Base-by-base conservation (phyloP, 1,140 invertebrate genomes). In the Drosophila arawakana region DNA sequence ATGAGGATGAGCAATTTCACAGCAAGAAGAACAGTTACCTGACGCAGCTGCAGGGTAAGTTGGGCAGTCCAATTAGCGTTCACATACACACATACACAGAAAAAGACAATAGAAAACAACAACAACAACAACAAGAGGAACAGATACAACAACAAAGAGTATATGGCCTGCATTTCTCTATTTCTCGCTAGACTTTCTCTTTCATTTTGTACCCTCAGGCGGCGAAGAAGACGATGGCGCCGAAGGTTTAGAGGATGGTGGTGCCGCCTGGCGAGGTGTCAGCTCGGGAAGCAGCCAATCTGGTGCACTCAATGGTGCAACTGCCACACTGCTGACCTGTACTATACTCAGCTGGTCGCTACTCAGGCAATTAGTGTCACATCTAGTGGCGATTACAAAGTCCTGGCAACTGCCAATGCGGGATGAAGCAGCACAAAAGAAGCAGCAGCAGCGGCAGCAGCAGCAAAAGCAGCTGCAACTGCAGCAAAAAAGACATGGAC, bases 11-110 rank as follows among this genome's bases (percentile, higher is more conserved):
- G 18, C 79, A 91, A 46, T 73, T 91, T 2, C 75, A 82, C 7
- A 91, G 66, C 73, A 91, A 91, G 54, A 91, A 92, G 65, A 91
- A 92, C 54, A 90, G 91, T 47, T 91, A 91, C 50, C 72, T 92
- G 65, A 92, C 91, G n/a, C 90, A 92, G 62, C 76, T 92, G 39
- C 86, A 92, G 79, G 91, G 91, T 92, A 81, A 92, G 90, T 83
- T 66, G 34, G 43, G 52, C 25, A 37, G 55, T 49, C 77, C 84
- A 89, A 88, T 83, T 89, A 89, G 78, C 49, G 18, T 46, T 43
- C 46, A 59, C 47, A 66, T 59, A 68, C 68, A 73, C 68, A 52
- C 70, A 71, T 44, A 52, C 15, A 34, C 39, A 50, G 58, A 37
- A 59, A 43, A 30, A 46, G 30, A 43, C 30, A 62, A 46, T 52